Conservation (phyloP, 2,888 invertebrate genomes). For the Epirrhoe alternata region DNA sequence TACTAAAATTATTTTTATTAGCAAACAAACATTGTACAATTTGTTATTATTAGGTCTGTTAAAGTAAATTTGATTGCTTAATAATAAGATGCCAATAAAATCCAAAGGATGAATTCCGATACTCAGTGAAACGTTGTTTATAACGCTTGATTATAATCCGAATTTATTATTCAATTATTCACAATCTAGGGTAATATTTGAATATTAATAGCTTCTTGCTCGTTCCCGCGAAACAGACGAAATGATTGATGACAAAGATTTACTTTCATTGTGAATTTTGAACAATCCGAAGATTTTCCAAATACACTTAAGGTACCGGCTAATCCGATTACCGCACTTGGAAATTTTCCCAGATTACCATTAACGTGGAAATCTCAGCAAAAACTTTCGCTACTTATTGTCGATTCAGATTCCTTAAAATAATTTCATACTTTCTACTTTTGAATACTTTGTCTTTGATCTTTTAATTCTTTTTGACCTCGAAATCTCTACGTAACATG, state of each 20-base stretch:
- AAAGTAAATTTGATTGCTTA: neutral
- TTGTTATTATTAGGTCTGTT: neutral
- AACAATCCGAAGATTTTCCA: conserved; percentile 59
- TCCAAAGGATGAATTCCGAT: conserved; percentile 10
- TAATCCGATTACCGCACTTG: conserved; percentile 69
- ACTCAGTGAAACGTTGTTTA: conserved; percentile 2
- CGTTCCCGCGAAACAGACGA: conserved; percentile 50
- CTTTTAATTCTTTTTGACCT: conserved; percentile 60
- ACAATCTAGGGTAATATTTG: conserved; percentile 33
- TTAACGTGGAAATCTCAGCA: conserved; percentile 68
- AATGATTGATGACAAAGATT: conserved; percentile 57
- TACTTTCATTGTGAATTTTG: conserved; percentile 60
- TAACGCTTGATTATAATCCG: neutral
- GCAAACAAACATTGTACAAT: neutral
- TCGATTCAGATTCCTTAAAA: conserved; percentile 70
- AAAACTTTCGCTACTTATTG: conserved; percentile 71
- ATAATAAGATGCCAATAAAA: conserved; percentile 16
- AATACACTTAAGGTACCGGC: conserved; percentile 63
- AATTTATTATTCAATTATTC: conserved; percentile 28
- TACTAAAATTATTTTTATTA: neutral
- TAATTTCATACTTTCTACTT: conserved; percentile 70
- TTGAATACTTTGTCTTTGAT: conserved; percentile 65
- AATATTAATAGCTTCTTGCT: conserved; percentile 41
- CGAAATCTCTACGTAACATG: neutral
- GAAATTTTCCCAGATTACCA: conserved; percentile 67